Percentiles rank a stretch among this genome's conserved stretches.
Conservation (phyloP, 1,140 invertebrate genomes). For the Neoseiulus cucumeris region DNA sequence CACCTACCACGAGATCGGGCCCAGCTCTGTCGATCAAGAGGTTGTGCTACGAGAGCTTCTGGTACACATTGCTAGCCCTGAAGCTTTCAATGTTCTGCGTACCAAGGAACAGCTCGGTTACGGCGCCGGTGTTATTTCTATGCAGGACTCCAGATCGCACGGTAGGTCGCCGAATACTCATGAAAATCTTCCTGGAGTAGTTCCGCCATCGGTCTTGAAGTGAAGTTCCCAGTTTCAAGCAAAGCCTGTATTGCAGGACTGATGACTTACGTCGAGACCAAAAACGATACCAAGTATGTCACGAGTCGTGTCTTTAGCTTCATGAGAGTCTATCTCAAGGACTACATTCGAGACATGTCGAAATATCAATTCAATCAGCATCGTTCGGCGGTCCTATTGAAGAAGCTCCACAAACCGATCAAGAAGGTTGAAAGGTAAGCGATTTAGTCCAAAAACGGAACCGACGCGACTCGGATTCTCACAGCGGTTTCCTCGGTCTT, state of each 20-base stretch:
- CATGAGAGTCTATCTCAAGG: not conserved
- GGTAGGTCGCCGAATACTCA: too few species aligned
- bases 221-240: too few species aligned
- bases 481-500: too few species aligned
- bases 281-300: not conserved
- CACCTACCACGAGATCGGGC: not conserved
- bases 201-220: too few species aligned
- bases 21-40: not conserved
- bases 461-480: too few species aligned
- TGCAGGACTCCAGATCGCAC: not conserved
- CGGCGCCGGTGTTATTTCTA: not conserved
- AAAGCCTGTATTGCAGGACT: not conserved
- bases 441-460: too few species aligned
- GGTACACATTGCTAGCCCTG: not conserved
- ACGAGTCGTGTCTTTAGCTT: not conserved
- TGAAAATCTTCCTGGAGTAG: too few species aligned
- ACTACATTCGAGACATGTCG: not conserved
- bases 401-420: constrained; percentile 3
- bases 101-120: constrained; percentile 1
- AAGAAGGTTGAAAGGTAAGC: constrained; percentile 2
- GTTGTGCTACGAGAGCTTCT: constrained; percentile 3
- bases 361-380: not conserved
- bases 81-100: not conserved
- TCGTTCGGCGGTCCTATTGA: not conserved
- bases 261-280: constrained; percentile 1